phyloP scores from a whole-genome alignment of 2,113 vertebrate genomes.

The Cyprinus carpio region DNA sequence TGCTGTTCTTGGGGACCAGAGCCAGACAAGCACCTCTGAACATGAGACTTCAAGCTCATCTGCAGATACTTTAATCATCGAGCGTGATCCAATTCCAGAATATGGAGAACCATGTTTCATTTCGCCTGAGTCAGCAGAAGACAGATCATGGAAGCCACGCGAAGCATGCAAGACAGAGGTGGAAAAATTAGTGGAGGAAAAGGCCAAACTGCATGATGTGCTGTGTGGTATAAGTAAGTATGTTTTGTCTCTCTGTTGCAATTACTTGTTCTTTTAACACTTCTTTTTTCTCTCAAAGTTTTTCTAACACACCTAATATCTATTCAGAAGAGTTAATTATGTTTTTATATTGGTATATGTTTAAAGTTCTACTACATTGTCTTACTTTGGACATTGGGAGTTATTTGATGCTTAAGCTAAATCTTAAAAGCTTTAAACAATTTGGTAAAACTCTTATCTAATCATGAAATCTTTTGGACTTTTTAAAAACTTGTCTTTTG shows the following conservation, averaged over 20 bases:
- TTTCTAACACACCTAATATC: constrained; percentile 8
- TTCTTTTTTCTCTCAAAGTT: neutral
- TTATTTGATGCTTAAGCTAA: neutral
- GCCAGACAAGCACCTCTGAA: constrained; percentile 10
- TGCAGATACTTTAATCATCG: neutral
- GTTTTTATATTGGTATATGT: neutral
- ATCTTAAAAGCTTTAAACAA: constrained; percentile 10
- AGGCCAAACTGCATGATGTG: constrained; percentile 5
- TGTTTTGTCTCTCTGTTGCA: constrained; percentile 20
- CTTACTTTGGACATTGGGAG: constrained; percentile 12
- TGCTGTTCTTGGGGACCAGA: constrained; percentile 12
- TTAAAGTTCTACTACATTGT: constrained; percentile 21
- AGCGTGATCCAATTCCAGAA: constrained; percentile 3
- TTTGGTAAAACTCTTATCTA: constrained; percentile 13
- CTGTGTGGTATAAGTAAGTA: constrained; percentile 15
- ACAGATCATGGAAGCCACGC: constrained; percentile 8
- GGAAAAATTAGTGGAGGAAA: constrained; percentile 12
- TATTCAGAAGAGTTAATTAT: constrained; percentile 1
- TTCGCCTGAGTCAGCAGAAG: constrained; percentile 13
- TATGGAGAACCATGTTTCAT: constrained; percentile 8
- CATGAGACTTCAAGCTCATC: neutral
- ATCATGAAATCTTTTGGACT: neutral
- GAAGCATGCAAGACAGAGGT: constrained; percentile 17
- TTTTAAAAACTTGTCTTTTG: neutral
- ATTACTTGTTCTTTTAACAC: constrained; percentile 8